These are phyloP conservation scores for Melierax canorus DNA, from an alignment of 2,113 vertebrate genomes.

Conservation along the genomic window DNA sequence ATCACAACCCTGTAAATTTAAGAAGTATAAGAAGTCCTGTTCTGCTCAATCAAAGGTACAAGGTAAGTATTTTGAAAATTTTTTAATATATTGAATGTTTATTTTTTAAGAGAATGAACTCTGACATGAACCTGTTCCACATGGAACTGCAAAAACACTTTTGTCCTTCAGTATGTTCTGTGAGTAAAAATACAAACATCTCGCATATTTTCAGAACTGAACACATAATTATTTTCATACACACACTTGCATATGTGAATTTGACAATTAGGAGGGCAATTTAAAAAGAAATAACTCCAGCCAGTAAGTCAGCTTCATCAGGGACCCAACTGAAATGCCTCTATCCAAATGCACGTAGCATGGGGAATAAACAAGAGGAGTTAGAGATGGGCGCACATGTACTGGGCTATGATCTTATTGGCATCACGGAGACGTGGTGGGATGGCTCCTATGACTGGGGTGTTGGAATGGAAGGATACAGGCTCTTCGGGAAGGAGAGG, in stretches of 20 bases:
- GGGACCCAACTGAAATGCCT: too few species aligned
- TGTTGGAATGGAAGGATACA: too few species aligned
- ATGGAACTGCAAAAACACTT: not conserved
- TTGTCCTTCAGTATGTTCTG: not conserved
- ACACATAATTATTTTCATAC: not conserved
- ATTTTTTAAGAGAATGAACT: not conserved
- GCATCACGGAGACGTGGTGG: too few species aligned
- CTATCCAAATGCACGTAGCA: too few species aligned
- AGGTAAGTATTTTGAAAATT: constrained; percentile 46
- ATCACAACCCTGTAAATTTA: not conserved
- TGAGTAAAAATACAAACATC: not conserved
- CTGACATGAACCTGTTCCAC: not conserved
- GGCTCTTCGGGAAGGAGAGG: too few species aligned
- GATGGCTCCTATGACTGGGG: too few species aligned
- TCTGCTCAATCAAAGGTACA: not conserved
- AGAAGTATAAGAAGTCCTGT: not conserved
- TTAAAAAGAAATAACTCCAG: not conserved
- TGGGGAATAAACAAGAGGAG: too few species aligned
- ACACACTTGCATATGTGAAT: not conserved
- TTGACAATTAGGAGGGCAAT: not conserved
- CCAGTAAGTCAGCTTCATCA: too few species aligned
- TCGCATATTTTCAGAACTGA: not conserved
- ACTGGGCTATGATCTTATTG: too few species aligned
- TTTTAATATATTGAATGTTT: not conserved
- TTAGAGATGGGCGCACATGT: too few species aligned